phyloP scores from a whole-genome alignment of 2,797 vertebrate species.

The Tauraco hartlaubi region DNA sequence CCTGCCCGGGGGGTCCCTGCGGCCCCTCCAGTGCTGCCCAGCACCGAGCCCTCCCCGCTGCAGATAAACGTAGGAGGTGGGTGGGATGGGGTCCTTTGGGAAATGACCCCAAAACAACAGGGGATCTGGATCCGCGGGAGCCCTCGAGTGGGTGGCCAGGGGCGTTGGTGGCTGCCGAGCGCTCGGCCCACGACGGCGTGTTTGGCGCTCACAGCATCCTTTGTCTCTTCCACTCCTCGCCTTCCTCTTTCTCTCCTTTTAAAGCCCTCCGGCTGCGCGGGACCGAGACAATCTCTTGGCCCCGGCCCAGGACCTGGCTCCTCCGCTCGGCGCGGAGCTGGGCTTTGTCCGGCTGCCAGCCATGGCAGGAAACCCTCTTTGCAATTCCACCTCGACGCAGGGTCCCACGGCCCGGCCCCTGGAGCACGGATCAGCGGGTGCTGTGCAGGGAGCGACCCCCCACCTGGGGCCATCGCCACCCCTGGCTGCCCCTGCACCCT shows the following conservation, averaged over 20 bases:
- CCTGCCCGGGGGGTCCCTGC: neutral
- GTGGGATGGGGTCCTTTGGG: fast-evolving
- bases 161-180: fast-evolving
- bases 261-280: constrained; percentile 18
- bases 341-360: neutral
- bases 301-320: neutral
- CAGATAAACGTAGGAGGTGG: neutral
- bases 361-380: neutral
- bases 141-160: fast-evolving
- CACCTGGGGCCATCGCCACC: fast-evolving
- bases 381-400: neutral
- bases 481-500: fast-evolving
- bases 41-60: neutral
- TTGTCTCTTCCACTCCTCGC: neutral
- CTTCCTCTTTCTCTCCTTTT: constrained; percentile 38
- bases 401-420: fast-evolving
- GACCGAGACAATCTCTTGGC: neutral
- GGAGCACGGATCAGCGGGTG: fast-evolving
- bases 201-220: neutral
- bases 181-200: fast-evolving
- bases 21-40: neutral
- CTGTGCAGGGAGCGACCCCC: fast-evolving
- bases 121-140: fast-evolving
- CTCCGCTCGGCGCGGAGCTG: neutral
- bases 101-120: fast-evolving